phyloP scores from a whole-genome alignment of 2,888 invertebrate species.

The Protophormia terraenovae region DNA sequence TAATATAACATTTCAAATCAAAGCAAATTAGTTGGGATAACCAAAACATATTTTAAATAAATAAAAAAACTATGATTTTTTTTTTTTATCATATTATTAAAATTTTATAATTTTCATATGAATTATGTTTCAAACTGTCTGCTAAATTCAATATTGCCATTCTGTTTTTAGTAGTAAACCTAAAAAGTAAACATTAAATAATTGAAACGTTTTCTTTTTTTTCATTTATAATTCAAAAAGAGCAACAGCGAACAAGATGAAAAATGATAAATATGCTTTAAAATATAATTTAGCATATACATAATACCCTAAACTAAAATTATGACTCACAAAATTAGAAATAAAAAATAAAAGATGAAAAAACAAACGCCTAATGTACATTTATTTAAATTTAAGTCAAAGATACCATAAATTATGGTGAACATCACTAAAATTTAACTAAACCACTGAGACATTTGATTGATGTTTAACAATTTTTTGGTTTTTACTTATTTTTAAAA shows the following conservation, averaged over 20 bases:
- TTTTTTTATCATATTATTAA: too few relatives aligned
- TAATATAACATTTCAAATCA: too few relatives aligned
- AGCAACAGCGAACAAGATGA: not conserved
- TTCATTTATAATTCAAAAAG: not conserved
- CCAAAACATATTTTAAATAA: too few relatives aligned
- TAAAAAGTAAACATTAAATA: not conserved
- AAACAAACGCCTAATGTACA: not conserved
- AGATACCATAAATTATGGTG: not conserved
- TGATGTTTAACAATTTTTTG: conserved; percentile 21
- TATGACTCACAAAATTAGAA: not conserved
- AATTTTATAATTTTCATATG: too few relatives aligned
- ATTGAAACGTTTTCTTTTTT: not conserved
- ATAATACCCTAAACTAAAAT: not conserved
- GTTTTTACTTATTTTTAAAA: too few relatives aligned
- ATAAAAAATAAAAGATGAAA: not conserved
- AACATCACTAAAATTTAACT: not conserved
- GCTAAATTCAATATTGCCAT: not conserved
- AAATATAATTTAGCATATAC: not conserved
- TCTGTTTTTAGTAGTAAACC: not conserved
- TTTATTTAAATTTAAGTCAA: not conserved
- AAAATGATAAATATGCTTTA: not conserved
- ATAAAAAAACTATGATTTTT: too few relatives aligned
- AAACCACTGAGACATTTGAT: conserved; percentile 45
- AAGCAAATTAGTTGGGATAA: too few relatives aligned
- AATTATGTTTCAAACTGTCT: not conserved